Base-by-base conservation (phyloP, 2,797 vertebrate genomes). In the Ispidina picta region DNA sequence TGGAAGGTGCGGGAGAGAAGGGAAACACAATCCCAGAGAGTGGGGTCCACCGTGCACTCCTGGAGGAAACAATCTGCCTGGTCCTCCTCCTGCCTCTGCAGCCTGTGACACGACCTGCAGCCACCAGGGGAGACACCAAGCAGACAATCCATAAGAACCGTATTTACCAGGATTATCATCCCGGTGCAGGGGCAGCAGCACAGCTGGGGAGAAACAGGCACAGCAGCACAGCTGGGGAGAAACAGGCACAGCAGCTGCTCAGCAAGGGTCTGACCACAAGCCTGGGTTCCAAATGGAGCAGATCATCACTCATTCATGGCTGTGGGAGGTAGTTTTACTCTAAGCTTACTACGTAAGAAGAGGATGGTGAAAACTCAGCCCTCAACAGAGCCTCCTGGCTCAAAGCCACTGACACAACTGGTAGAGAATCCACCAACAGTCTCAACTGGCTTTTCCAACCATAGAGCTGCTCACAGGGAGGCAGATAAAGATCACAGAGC, bases 41-140 rank as follows among this genome's bases (percentile, higher is more conserved):
- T 17, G 20, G 95, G 97, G 86, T 98, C 97, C 58, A 68, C 84
- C 28, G 15, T 15, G 46, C 95, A 95, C 56, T 98, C 97, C 62
- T 95, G 85, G 43, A 98, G 92, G 70, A 98, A 96, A 37, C 65
- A 62, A 35, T 94, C 89, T 0, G 69, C 93, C 90, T 96, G 44
- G 3, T 86, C 35, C 58, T 97, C 95, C 69, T 97, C 91, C 79
- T 98, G 95, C 70, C 37, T 90, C 41, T 17, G 62, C 91, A 97
- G 86, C 71, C 96, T 91, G 46, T 23, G 83, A 59, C 86, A 93
- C 37, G 92, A 83, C 90, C 98, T 98, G 85, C 35, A 95, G 91
- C 54, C 94, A 43, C 4, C 3, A 39, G 39, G n/a, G 85, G 60
- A 92, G 13, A 86, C 43, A 66, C 8, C 54, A 56, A 88, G 88